These are phyloP conservation scores for Cyclophora albipunctata DNA, from an alignment of 2,888 invertebrate genomes.

Conservation along the genomic window DNA sequence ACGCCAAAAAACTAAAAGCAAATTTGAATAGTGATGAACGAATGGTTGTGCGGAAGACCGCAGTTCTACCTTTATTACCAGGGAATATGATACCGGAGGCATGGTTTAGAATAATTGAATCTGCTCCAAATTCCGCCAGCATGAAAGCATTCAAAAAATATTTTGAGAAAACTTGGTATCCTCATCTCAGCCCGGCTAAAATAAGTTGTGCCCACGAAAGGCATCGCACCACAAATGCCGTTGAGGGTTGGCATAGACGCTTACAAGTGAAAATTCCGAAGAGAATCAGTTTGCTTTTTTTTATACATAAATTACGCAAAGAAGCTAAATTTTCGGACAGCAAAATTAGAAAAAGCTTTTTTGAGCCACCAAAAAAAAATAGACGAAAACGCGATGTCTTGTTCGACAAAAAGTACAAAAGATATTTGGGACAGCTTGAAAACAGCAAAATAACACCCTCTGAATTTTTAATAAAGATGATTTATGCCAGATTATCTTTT, in stretches of 20 bases:
- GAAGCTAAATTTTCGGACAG: no score
- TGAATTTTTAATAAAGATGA: no score
- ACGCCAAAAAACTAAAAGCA: constrained; percentile 3
- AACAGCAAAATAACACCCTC: no score
- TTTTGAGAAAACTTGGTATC: constrained; percentile 2
- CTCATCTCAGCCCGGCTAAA: background rate
- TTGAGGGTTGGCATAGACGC: background rate
- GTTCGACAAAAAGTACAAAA: no score
- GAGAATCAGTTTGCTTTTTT: no score
- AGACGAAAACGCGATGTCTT: no score
- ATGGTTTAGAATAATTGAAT: background rate
- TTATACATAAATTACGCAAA: no score
- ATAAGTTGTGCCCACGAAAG: constrained; percentile 2
- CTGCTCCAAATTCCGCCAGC: background rate
- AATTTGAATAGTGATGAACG: constrained; percentile 1
- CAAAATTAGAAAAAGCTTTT: no score
- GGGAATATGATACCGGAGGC: background rate
- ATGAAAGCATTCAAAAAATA: constrained; percentile 2
- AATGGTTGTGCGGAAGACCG: constrained; percentile 2
- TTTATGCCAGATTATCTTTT: no score
- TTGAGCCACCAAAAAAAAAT: no score
- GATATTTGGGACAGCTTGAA: no score
- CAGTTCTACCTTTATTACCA: background rate
- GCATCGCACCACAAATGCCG: constrained; percentile 1
- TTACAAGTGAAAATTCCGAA: background rate